Percentiles rank a stretch among this genome's conserved stretches.
phyloP scores from a whole-genome alignment of 2,113 vertebrate species.

The Oryctolagus cuniculus region DNA sequence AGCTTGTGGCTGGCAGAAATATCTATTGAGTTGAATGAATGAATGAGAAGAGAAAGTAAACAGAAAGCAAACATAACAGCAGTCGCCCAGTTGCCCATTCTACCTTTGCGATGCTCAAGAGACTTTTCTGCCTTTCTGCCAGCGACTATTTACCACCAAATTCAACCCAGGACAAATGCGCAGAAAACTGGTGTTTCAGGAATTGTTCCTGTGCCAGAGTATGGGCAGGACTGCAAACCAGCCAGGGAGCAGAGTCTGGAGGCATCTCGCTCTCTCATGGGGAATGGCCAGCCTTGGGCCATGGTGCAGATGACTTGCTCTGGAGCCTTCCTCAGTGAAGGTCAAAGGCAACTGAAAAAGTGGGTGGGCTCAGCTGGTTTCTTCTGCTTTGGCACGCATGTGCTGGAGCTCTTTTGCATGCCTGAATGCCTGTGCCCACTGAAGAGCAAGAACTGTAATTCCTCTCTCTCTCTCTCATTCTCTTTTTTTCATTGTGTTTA shows the following conservation, averaged over 20 bases:
- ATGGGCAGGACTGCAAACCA: neutral
- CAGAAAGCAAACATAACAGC: neutral
- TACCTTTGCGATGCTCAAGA: neutral
- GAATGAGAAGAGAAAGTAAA: neutral
- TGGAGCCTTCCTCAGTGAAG: neutral
- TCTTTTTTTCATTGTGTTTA: conserved; percentile 80
- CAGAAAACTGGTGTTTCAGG: neutral
- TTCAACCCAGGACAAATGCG: neutral
- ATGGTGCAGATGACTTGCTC: accelerated
- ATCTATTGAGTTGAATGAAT: neutral
- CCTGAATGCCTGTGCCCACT: conserved; percentile 77
- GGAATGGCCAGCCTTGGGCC: neutral
- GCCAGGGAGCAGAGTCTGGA: neutral
- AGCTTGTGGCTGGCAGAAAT: neutral
- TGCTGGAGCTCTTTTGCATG: conserved; percentile 62
- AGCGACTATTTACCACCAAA: neutral
- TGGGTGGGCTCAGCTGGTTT: conserved; percentile 11
- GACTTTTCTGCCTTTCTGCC: neutral
- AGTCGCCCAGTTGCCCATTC: neutral
- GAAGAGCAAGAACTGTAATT: conserved; percentile 81
- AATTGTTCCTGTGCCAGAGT: neutral
- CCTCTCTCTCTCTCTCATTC: conserved; percentile 27
- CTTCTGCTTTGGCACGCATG: conserved; percentile 44
- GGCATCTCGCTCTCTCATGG: neutral
- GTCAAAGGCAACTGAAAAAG: neutral